Conservation (phyloP, 35 echinoderm and acorn worm species). For the Apostichopus parvimensis region DNA sequence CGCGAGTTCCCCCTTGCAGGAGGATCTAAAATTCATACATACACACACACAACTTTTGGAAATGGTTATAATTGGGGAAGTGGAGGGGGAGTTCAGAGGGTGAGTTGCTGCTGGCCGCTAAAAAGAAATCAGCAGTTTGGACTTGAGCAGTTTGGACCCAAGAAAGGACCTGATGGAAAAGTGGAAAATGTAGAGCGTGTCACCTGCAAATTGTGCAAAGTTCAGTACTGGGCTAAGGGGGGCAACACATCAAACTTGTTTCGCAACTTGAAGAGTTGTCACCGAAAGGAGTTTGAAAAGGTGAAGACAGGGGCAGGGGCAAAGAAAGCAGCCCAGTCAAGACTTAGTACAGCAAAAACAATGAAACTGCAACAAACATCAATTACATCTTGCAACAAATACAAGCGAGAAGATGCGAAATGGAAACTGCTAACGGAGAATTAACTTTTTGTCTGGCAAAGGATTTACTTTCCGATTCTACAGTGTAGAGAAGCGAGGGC, state of each 20-base stretch:
- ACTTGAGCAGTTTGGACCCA: neutral
- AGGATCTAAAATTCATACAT: too few relatives aligned
- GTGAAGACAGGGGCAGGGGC: neutral
- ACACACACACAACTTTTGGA: too few relatives aligned
- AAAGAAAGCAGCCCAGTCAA: too few relatives aligned
- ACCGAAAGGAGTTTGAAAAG: conserved; percentile 4
- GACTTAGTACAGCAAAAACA: neutral
- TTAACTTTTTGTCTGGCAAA: conserved; percentile 24
- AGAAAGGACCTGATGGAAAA: conserved; percentile 35
- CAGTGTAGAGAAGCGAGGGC: neutral
- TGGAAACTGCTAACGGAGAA: too few relatives aligned
- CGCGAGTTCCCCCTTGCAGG: too few relatives aligned
- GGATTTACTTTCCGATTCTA: neutral
- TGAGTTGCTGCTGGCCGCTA: neutral
- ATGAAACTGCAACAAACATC: neutral
- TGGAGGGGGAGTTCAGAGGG: too few relatives aligned
- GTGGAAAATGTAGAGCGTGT: neutral
- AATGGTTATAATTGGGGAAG: too few relatives aligned
- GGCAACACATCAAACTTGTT: neutral
- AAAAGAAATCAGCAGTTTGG: conserved; percentile 35
- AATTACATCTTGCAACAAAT: neutral
- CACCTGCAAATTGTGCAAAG: conserved; percentile 11
- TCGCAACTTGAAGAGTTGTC: neutral
- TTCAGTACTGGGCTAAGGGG: neutral
- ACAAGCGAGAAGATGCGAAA: neutral